Evolutionary conservation across 2,113 vertebrate species (phyloP).

Genomic region (Ceyx margarethae): DNA sequence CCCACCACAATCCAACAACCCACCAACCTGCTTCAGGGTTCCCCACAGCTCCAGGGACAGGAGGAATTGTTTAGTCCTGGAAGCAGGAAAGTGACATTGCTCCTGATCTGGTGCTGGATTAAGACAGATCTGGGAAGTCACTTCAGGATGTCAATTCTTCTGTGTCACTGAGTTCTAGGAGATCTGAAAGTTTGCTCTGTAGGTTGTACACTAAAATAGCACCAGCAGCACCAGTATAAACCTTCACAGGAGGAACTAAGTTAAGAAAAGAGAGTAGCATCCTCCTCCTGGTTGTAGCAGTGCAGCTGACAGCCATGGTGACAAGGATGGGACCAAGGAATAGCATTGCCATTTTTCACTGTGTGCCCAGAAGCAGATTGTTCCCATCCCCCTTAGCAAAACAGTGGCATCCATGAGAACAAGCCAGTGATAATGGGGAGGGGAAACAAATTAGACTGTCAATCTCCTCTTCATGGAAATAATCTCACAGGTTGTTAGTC

Average conservation of each 20-base stretch:
- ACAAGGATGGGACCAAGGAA: background rate
- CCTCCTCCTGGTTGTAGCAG: background rate
- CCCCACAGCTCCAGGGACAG: background rate
- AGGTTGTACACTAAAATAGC: background rate
- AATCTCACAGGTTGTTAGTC: slow-evolving; percentile 33
- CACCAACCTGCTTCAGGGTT: background rate
- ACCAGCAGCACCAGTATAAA: background rate
- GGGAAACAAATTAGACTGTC: slow-evolving; percentile 34
- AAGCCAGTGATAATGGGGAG: background rate
- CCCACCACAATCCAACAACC: background rate
- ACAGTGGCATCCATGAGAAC: background rate
- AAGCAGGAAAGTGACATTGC: background rate
- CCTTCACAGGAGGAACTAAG: background rate
- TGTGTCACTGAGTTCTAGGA: background rate
- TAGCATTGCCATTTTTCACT: background rate
- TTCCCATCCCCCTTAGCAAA: background rate
- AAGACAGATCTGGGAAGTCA: background rate
- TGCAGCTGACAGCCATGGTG: background rate
- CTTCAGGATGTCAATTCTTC: background rate
- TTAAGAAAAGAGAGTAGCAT: background rate
- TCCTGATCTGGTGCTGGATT: background rate
- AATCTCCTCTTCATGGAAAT: background rate
- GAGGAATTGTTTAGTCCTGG: background rate
- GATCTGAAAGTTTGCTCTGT: background rate
- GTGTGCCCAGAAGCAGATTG: background rate